Base-by-base conservation (phyloP, 2,888 invertebrate species). In the Drosophila differens region DNA sequence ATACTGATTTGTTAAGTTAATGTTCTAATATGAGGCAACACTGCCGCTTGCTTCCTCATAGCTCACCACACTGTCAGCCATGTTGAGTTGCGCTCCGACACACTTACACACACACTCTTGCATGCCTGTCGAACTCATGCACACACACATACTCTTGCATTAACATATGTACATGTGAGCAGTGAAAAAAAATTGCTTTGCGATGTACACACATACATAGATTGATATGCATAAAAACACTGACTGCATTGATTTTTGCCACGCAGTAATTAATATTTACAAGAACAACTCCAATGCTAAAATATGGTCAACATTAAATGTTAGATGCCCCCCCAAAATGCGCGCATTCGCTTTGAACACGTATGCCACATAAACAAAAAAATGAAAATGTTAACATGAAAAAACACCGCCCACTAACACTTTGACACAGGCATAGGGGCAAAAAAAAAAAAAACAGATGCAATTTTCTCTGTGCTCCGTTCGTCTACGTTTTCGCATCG, bases 51-150 rank as follows among this genome's bases (percentile, higher is more conserved):
- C 71, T 78, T 49, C 51, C 51, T 63, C n/a, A 63, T 37, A 77
- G 81, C 58, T 68, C 85, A 84, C 85, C 83, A 83, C 74, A 72
- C 68, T 85, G 89, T 89, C 85, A 85, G 85, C 85, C 89, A 85
- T 85, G 85, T 85, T 85, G 89, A 85, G 87, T 85, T 85, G 79
- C 84, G 89, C 84, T 84, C 79, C 86, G 79, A 83, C 83, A 89
- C 86, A 84, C 81, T 82, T 73, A 84, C 74, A 41, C 39, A 82
- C 64, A 66, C 64, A 74, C 70, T 76, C 58, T 69, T 54, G 39
- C 54, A 73, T 52, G 49, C 33, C 58, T 35, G 32, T 52, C 57
- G 35, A 33, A 44, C 66, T 60, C 63, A 62, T 60, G 59, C 76
- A 55, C 60, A 54, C 53, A 72, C 66, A 74, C 72, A 74, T 12